Percentiles rank a stretch among this genome's conserved stretches.
phyloP scores from a whole-genome alignment of 53 echinoderm and acorn worm genomes.

The Paracentrotus lividus region DNA sequence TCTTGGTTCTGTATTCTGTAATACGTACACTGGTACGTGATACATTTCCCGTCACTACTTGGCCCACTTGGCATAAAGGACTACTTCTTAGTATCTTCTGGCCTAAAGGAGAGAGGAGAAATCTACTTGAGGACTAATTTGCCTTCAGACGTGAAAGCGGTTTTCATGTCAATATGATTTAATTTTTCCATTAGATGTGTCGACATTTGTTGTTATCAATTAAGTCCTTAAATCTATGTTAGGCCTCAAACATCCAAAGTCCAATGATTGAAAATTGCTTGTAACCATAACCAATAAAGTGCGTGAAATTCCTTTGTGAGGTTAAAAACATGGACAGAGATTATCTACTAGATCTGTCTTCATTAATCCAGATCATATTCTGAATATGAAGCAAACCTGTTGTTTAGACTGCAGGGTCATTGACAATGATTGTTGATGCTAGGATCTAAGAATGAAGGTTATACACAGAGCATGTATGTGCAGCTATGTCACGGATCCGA shows the following conservation, averaged over 20 bases:
- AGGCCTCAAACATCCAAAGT: no score
- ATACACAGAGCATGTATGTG: slow-evolving; percentile 34
- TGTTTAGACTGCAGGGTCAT: slow-evolving; percentile 31
- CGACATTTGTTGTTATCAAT: no score
- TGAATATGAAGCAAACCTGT: neutral
- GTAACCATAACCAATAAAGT: neutral
- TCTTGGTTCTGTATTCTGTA: neutral
- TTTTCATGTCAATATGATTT: no score
- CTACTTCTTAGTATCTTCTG: neutral
- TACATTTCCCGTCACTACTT: neutral
- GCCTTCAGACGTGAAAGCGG: no score
- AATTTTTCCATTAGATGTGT: no score
- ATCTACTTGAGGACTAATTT: neutral
- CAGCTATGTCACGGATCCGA: slow-evolving; percentile 42
- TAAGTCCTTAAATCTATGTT: no score
- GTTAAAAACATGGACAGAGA: neutral
- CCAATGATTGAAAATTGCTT: no score
- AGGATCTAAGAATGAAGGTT: slow-evolving; percentile 29
- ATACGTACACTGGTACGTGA: neutral
- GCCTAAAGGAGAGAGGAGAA: neutral
- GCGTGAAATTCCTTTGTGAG: neutral
- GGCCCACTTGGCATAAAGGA: neutral
- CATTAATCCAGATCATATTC: neutral
- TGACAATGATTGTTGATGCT: slow-evolving; percentile 2
- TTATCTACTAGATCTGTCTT: neutral